These are phyloP conservation scores for Suricata suricatta DNA, from an alignment of 2,113 vertebrate genomes.

Conservation along the genomic window DNA sequence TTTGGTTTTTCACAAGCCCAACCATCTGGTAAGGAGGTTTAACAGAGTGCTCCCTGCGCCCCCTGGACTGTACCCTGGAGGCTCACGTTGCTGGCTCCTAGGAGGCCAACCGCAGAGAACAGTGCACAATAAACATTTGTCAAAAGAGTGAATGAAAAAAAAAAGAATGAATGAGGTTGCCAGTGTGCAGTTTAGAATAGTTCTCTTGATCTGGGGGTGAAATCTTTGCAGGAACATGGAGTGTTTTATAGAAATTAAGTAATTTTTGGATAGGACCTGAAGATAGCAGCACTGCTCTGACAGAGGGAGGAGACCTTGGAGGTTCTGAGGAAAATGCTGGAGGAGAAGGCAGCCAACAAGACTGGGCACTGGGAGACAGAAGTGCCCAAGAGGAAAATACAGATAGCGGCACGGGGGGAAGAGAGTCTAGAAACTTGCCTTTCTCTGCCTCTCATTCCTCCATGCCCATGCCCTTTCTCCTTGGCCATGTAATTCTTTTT, in stretches of 20 bases:
- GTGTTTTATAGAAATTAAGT: neutral
- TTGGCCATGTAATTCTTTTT: neutral
- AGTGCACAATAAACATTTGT: neutral
- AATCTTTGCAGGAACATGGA: neutral
- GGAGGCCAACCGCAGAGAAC: neutral
- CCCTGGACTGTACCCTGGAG: neutral
- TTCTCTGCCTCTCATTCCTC: neutral
- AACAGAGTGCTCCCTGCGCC: neutral
- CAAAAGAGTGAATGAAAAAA: slow-evolving; percentile 11
- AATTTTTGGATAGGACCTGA: neutral
- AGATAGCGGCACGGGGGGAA: neutral
- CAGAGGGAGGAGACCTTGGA: neutral
- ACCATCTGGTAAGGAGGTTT: neutral
- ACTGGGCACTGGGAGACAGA: neutral
- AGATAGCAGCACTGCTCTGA: neutral
- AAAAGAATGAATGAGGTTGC: neutral
- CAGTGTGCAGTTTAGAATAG: neutral
- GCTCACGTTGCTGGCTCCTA: neutral
- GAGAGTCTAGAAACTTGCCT: neutral
- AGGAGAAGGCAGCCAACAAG: neutral
- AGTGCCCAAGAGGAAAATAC: neutral
- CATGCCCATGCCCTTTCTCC: neutral
- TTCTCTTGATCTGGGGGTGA: neutral
- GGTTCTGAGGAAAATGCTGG: neutral
- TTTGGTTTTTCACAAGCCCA: neutral